phyloP scores from a whole-genome alignment of 2,888 invertebrate species.

The Conchocele bisecta region DNA sequence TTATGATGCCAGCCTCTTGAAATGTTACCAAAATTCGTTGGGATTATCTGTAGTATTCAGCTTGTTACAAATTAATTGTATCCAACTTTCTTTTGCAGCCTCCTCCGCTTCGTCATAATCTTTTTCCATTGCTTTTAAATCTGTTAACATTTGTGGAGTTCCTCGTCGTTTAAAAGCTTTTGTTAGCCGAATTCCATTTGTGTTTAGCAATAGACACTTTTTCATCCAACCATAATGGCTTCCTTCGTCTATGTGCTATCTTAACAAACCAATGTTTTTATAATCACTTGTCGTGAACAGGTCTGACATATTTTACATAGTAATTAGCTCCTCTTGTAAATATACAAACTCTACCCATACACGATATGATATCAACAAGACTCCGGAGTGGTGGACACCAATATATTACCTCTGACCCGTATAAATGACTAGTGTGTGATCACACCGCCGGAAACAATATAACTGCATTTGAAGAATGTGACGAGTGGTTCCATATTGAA shows the following conservation, averaged over 20 bases:
- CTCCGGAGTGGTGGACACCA: too few relatives aligned
- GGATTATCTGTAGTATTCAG: not conserved
- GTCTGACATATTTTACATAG: too few relatives aligned
- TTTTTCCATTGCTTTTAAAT: not conserved
- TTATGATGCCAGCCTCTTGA: conserved; percentile 8
- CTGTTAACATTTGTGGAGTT: conserved; percentile 3
- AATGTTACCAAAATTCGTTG: conserved; percentile 12
- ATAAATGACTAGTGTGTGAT: too few relatives aligned
- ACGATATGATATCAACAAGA: too few relatives aligned
- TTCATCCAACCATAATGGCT: conserved; percentile 18
- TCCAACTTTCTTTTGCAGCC: conserved; percentile 3
- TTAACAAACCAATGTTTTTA: too few relatives aligned
- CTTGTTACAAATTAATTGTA: conserved; percentile 6
- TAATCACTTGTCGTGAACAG: too few relatives aligned
- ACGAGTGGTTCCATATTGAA: too few relatives aligned
- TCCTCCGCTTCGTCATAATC: not conserved
- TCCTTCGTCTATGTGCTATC: conserved; percentile 2
- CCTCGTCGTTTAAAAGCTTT: conserved; percentile 7
- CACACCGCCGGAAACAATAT: too few relatives aligned
- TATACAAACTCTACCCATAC: too few relatives aligned
- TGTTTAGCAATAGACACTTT: not conserved
- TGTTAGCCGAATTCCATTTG: not conserved
- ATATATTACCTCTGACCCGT: too few relatives aligned
- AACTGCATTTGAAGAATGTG: too few relatives aligned
- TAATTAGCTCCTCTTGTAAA: too few relatives aligned